Base-by-base conservation (phyloP, 2,888 invertebrate genomes). In the Orthosia gracilis region DNA sequence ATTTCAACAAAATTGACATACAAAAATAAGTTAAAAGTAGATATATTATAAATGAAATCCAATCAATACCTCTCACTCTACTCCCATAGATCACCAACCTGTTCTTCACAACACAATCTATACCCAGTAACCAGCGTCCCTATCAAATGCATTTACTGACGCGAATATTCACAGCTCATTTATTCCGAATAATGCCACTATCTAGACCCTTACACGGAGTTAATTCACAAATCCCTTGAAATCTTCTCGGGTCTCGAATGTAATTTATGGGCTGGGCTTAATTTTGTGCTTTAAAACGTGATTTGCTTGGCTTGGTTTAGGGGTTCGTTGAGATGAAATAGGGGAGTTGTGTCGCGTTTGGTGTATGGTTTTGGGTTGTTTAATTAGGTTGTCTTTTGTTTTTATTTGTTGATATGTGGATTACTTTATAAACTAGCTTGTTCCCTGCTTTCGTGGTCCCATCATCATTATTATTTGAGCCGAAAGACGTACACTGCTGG, bases 131-230 rank as follows among this genome's bases (percentile, higher is more conserved):
- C 58, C 68, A 26, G 45, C 57, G 31, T 73, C 80, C 83, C 76
- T 78, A 82, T 82, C 71, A 70, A 78, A 72, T 84, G 86, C 84
- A 87, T 74, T 83, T 83, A 89, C 82, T 81, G 86, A 83, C 78
- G 85, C 88, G 86, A 84, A 86, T 85, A 88, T 89, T 91, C 86
- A 82, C 91, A 90, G 88, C 88, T 91, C 91, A 91, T 91, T 91
- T 89, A 89, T 86, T 87, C 82, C 69, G 74, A 87, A 89, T 89
- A 90, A 89, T 87, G 87, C 85, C 75, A 82, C 85, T 85, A 87
- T 80, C 87, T 76, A 66, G 77, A 70, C 87, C 89, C 83, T 82
- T 84, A 86, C 82, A 85, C 86, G 78, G 80, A 89, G 89, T 87
- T 88, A 89, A 90, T 88, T 87, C 89, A 73, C 85, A 88, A 90